Percentiles rank a stretch among this genome's conserved stretches.
Conservation (phyloP, 2,888 invertebrate genomes). For the Mimachlamys varia region DNA sequence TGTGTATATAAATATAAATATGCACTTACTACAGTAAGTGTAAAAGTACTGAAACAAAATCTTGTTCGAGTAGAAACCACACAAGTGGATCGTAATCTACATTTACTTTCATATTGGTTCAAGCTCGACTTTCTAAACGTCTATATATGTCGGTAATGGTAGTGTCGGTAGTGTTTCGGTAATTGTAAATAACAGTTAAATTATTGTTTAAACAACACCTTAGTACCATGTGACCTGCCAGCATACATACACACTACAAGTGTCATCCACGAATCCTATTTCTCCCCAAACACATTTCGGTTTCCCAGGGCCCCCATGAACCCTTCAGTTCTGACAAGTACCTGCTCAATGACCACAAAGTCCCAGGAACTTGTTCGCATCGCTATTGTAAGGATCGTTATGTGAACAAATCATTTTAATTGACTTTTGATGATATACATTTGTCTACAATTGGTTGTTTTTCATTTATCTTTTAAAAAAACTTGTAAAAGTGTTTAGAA, state of each 20-base stretch:
- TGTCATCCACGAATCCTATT: not conserved
- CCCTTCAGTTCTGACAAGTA: not conserved
- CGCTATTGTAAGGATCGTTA: not conserved
- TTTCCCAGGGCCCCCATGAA: not conserved
- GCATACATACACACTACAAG: not conserved
- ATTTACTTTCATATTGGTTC: not conserved
- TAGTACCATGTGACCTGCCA: conserved; percentile 17
- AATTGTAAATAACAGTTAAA: conserved; percentile 21
- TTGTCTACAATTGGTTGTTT: too few species aligned
- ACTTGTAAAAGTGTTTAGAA: too few species aligned
- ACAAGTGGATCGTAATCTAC: not conserved
- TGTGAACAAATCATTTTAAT: not conserved
- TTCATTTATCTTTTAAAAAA: too few species aligned
- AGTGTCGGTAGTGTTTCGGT: not conserved
- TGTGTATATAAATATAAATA: not conserved
- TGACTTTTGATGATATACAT: too few species aligned
- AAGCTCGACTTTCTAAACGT: not conserved
- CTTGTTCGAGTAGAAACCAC: not conserved
- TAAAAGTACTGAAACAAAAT: too few species aligned
- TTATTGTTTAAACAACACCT: not conserved
- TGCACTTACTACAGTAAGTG: too few species aligned
- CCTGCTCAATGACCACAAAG: not conserved
- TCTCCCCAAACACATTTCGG: not conserved
- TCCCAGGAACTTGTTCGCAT: not conserved
- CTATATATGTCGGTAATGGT: not conserved